These are phyloP conservation scores for Brenthis hecate DNA, from an alignment of 2,888 invertebrate species.

Conservation along the genomic window DNA sequence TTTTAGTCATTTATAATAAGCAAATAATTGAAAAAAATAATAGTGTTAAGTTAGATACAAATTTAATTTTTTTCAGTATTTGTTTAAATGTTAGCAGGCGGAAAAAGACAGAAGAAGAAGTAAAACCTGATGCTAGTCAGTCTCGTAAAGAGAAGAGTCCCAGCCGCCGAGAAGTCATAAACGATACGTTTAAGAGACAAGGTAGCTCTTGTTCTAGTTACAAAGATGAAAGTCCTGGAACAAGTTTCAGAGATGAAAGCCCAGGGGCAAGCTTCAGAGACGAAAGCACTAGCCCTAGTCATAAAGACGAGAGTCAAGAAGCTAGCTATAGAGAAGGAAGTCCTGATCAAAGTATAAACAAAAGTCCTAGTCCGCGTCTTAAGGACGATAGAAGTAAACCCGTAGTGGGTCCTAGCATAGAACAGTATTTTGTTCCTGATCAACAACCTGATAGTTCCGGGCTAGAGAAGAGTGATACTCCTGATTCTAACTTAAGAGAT, in stretches of 20 bases:
- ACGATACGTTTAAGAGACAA: constrained; percentile 4
- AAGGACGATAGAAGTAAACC: constrained; percentile 18
- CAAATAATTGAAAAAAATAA: too few relatives aligned
- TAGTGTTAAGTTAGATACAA: not conserved
- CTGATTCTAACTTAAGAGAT: constrained; percentile 10
- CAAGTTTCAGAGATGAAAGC: constrained; percentile 29
- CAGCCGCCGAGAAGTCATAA: not conserved
- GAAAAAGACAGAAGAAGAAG: constrained; percentile 14
- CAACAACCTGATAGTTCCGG: constrained; percentile 4
- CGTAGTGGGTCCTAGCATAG: not conserved
- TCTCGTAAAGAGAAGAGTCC: constrained; percentile 5
- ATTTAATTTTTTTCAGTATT: not conserved
- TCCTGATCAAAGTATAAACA: constrained; percentile 12
- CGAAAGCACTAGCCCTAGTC: too few relatives aligned
- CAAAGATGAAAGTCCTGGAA: constrained; percentile 24
- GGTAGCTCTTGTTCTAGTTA: constrained; percentile 24
- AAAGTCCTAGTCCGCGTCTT: constrained; percentile 15
- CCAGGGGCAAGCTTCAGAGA: constrained; percentile 21
- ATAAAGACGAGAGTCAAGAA: constrained; percentile 24
- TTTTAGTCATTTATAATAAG: too few relatives aligned
- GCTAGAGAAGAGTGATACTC: not conserved
- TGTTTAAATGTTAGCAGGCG: constrained; percentile 10
- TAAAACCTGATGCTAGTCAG: constrained; percentile 15
- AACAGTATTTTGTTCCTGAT: not conserved
- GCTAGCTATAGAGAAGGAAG: constrained; percentile 28